Percentiles rank a stretch among this genome's conserved stretches.
These are phyloP conservation scores for Ceratina calcarata DNA, from an alignment of 1,140 invertebrate species.

Conservation along the genomic window DNA sequence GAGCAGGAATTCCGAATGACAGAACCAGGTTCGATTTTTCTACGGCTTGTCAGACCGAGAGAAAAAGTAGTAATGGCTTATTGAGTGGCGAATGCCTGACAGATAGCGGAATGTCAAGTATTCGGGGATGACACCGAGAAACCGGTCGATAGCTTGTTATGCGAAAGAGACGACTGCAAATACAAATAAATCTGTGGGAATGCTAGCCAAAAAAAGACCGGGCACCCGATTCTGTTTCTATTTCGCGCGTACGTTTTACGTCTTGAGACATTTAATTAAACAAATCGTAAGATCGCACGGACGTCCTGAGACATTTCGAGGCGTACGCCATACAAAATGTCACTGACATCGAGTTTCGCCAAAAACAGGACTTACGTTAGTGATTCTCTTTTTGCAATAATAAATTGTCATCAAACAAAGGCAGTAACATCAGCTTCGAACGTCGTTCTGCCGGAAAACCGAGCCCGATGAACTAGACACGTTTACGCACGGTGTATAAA, in stretches of 20 bases:
- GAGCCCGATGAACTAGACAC: neutral
- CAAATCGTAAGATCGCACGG: neutral
- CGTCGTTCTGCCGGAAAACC: neutral
- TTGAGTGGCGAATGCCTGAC: constrained; percentile 6
- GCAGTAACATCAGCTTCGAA: neutral
- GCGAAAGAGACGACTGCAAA: constrained; percentile 11
- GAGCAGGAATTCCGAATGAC: neutral
- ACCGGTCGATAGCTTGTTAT: constrained; percentile 44
- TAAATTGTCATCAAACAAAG: neutral
- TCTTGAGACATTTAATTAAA: constrained; percentile 1
- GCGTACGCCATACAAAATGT: constrained; percentile 1
- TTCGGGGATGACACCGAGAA: constrained; percentile 32
- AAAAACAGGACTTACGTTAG: no score
- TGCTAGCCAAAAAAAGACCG: neutral
- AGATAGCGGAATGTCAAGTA: constrained; percentile 26
- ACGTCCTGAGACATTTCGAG: neutral
- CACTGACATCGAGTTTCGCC: neutral
- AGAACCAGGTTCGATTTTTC: neutral
- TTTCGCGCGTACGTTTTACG: no score
- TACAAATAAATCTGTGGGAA: constrained; percentile 6
- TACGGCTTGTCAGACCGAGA: neutral
- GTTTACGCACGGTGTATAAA: constrained; percentile 20
- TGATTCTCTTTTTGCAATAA: no score
- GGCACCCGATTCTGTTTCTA: no score
- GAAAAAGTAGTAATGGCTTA: constrained; percentile 2